phyloP scores from a whole-genome alignment of 2,888 invertebrate species.

The Muschampia plurimacula region DNA sequence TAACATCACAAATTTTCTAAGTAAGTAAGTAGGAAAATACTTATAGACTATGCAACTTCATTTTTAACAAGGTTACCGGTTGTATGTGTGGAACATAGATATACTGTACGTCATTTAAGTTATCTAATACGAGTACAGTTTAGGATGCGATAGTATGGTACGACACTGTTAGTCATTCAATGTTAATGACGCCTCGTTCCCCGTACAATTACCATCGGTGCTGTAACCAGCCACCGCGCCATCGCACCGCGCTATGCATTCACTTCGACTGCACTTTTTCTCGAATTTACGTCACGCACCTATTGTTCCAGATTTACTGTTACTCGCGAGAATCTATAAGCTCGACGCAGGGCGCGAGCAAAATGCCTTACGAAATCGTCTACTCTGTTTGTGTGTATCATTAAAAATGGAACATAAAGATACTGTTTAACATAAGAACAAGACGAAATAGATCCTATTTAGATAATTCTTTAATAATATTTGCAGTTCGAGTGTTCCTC shows the following conservation, averaged over 20 bases:
- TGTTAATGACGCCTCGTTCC: conserved; percentile 54
- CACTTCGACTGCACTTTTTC: conserved; percentile 29
- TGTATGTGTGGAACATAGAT: neutral
- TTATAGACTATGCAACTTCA: too few relatives aligned
- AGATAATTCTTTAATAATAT: neutral
- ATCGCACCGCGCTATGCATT: conserved; percentile 32
- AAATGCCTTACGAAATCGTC: conserved; percentile 7
- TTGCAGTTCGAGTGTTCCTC: neutral
- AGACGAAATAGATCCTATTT: neutral
- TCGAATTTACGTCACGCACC: conserved; percentile 37
- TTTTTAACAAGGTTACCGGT: neutral
- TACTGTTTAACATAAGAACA: neutral
- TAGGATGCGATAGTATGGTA: conserved; percentile 21
- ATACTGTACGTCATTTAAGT: neutral
- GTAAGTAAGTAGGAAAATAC: too few relatives aligned
- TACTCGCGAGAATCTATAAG: conserved; percentile 26
- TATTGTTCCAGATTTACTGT: conserved; percentile 35
- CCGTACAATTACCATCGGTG: conserved; percentile 42
- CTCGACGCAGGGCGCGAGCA: neutral
- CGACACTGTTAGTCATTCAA: conserved; percentile 60
- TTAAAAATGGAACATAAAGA: neutral
- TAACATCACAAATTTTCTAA: too few relatives aligned
- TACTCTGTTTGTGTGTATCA: neutral
- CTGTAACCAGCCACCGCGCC: conserved; percentile 26
- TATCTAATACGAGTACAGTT: conserved; percentile 15